phyloP scores from a whole-genome alignment of 2,797 vertebrate genomes.

The Margarornis squamiger region DNA sequence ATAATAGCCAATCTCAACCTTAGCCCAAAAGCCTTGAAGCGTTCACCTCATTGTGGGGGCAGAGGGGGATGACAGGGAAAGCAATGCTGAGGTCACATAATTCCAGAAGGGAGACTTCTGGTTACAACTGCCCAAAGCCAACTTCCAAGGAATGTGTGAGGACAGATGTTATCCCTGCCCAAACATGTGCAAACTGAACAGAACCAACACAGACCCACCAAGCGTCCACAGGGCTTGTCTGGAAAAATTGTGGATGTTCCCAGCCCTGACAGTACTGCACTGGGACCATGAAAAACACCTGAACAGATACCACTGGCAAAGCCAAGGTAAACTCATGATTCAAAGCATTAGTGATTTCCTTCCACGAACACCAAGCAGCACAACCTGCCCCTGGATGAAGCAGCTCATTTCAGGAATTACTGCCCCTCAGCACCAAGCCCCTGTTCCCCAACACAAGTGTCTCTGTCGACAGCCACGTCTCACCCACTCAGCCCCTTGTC shows the following conservation, averaged over 20 bases:
- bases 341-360: not conserved
- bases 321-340: not conserved
- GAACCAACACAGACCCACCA: fast-evolving
- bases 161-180: not conserved
- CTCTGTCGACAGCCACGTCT: not conserved
- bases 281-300: not conserved
- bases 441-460: not conserved
- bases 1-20: not conserved
- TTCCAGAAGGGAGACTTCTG: not conserved
- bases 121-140: not conserved
- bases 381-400: not conserved
- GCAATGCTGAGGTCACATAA: not conserved
- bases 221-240: fast-evolving
- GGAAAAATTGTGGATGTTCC: not conserved
- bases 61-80: not conserved
- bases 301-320: not conserved
- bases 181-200: fast-evolving
- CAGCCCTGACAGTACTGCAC: not conserved
- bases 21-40: not conserved
- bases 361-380: not conserved
- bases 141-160: not conserved
- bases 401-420: not conserved
- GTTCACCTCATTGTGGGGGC: not conserved
- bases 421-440: not conserved
- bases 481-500: not conserved